Conservation (phyloP, 2,888 invertebrate genomes). For the Conchocele bisecta region DNA sequence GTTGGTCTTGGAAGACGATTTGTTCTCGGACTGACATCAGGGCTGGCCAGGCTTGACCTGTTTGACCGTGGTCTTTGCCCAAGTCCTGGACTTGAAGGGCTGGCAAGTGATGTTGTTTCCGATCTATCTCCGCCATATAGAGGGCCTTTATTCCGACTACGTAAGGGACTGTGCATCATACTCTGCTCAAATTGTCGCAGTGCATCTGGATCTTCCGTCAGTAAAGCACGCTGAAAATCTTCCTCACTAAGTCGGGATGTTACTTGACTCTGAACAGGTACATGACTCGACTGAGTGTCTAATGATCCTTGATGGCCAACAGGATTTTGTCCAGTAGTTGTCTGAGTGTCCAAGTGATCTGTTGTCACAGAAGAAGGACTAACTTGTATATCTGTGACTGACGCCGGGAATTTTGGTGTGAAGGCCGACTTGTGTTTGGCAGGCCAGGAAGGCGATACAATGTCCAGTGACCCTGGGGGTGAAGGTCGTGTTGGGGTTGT, state of each 20-base stretch:
- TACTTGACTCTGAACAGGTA: constrained; percentile 22
- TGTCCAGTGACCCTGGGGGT: constrained; percentile 50
- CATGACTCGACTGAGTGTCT: not conserved
- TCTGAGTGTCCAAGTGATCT: no score
- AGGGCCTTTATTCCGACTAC: constrained; percentile 31
- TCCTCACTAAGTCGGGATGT: constrained; percentile 51
- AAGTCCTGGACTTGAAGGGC: constrained; percentile 43
- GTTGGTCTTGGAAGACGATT: constrained; percentile 11
- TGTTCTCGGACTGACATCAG: constrained; percentile 51
- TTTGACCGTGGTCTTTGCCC: constrained; percentile 31
- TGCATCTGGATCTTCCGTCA: constrained; percentile 56
- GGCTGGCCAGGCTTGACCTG: constrained; percentile 49
- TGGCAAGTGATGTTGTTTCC: constrained; percentile 44
- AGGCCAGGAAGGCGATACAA: constrained; percentile 31
- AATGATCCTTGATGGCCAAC: not conserved
- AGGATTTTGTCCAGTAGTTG: not conserved
- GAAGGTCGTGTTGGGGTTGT: constrained; percentile 48
- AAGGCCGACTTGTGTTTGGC: not conserved
- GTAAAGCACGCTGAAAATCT: constrained; percentile 53
- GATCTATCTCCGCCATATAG: constrained; percentile 39
- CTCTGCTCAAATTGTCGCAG: constrained; percentile 55
- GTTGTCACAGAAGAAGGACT: no score
- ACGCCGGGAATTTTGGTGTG: constrained; percentile 3
- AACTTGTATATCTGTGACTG: constrained; percentile 9
- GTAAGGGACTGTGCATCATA: constrained; percentile 58